Conservation (phyloP, 2,113 vertebrate genomes). For the Porphyrio hochstetteri region DNA sequence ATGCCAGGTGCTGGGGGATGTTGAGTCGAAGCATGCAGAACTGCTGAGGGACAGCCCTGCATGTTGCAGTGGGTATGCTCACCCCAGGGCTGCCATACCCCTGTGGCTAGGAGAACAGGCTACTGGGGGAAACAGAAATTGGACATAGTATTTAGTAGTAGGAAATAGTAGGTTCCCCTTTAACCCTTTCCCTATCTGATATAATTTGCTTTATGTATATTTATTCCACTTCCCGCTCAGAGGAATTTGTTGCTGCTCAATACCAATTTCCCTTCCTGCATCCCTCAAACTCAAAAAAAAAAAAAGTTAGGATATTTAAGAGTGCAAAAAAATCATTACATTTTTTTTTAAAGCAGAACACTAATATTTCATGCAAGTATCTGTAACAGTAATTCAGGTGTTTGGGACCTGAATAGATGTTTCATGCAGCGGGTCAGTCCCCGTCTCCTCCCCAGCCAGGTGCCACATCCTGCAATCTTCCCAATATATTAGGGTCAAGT, state of each 20-base stretch:
- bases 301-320: neutral
- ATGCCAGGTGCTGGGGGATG: neutral
- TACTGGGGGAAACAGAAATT: neutral
- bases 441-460: fast-evolving
- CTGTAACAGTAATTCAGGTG: neutral
- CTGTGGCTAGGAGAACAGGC: neutral
- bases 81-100: neutral
- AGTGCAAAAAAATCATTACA: neutral
- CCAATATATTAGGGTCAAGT: neutral
- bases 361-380: neutral
- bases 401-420: neutral
- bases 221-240: neutral
- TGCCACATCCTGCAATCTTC: neutral
- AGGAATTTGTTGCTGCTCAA: neutral
- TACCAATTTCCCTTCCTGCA: neutral
- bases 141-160: neutral
- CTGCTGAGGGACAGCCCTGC: neutral
- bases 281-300: neutral
- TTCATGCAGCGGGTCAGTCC: neutral
- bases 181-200: neutral
- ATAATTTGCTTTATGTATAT: neutral
- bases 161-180: neutral
- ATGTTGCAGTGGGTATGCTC: too few relatives aligned
- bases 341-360: neutral
- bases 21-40: fast-evolving